Evolutionary conservation across 1,140 invertebrate species (phyloP).

Genomic region (Neodiprion fabricii): DNA sequence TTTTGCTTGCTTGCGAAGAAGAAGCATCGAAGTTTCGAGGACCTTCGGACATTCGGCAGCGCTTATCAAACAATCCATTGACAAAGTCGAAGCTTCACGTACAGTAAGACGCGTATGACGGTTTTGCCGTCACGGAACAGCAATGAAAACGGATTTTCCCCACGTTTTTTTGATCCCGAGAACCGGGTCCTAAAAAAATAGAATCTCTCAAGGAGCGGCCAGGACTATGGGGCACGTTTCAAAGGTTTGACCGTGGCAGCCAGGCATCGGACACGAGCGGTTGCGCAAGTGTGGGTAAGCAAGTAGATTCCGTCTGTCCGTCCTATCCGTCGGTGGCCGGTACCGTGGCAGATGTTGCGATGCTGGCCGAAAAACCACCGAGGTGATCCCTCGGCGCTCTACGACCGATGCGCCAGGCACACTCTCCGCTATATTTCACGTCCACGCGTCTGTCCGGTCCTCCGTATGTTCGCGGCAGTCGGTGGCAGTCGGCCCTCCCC

Average conservation of each 20-base stretch:
- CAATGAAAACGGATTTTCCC: no score
- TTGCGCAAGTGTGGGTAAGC: conserved; percentile 36
- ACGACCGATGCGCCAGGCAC: neutral
- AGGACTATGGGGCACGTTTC: neutral
- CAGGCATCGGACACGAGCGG: conserved; percentile 29
- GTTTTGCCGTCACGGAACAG: no score
- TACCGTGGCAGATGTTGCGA: conserved; percentile 39
- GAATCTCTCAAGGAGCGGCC: neutral
- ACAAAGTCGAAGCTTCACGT: neutral
- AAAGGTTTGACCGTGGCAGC: no score
- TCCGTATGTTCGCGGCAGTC: conserved; percentile 6
- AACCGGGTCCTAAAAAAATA: neutral
- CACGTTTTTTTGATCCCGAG: neutral
- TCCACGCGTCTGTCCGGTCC: conserved; percentile 8
- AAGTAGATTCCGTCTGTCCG: conserved; percentile 32
- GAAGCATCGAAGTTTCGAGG: no score
- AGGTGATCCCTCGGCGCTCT: neutral
- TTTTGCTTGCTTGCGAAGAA: no score
- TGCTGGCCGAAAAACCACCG: conserved; percentile 34
- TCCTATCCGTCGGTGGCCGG: conserved; percentile 26
- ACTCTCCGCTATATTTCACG: conserved; percentile 23
- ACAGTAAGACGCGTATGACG: no score
- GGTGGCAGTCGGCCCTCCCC: neutral
- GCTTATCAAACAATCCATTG: neutral
- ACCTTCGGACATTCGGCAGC: no score